Conservation (phyloP, 2,888 invertebrate genomes). For the Cantharis nigra region DNA sequence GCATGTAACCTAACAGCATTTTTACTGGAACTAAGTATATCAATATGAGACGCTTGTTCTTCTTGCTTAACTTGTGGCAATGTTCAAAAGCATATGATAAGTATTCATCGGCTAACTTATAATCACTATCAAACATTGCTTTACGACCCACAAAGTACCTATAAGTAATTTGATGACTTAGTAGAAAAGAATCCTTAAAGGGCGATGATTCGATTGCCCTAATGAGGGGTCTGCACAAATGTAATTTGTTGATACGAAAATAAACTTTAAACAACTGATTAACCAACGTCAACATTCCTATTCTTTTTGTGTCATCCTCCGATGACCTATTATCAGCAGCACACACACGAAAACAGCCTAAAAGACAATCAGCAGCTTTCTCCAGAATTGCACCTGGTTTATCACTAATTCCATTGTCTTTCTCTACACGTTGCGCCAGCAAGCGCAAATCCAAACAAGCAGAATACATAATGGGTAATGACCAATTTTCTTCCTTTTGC, state of each 20-base stretch:
- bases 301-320: slow-evolving; percentile 89
- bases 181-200: slow-evolving; percentile 85
- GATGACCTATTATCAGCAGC: slow-evolving; percentile 92
- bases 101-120: slow-evolving; percentile 89
- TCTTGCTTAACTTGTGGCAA: slow-evolving; percentile 78
- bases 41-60: slow-evolving; percentile 90
- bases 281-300: slow-evolving; percentile 94
- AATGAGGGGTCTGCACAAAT: slow-evolving; percentile 91
- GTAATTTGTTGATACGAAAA: slow-evolving; percentile 81
- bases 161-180: slow-evolving; percentile 95
- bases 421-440: slow-evolving; percentile 81
- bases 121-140: slow-evolving; percentile 98
- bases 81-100: slow-evolving; percentile 91
- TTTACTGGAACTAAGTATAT: slow-evolving; percentile 96
- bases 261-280: slow-evolving; percentile 95
- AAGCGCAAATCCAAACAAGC: slow-evolving; percentile 87
- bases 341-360: slow-evolving; percentile 93
- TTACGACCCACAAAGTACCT: slow-evolving; percentile 96
- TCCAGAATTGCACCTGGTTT: slow-evolving; percentile 77
- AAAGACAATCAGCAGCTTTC: slow-evolving; percentile 90
- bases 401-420: slow-evolving; percentile 58
- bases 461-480: slow-evolving; percentile 89
- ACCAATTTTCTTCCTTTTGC: slow-evolving; percentile 96
- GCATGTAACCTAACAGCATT: slow-evolving; percentile 95
- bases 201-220: slow-evolving; percentile 94